A percentile compares a stretch with the other conserved stretches of the same genome.
Conservation (phyloP, 2,888 invertebrate genomes). For the Spodoptera picta region DNA sequence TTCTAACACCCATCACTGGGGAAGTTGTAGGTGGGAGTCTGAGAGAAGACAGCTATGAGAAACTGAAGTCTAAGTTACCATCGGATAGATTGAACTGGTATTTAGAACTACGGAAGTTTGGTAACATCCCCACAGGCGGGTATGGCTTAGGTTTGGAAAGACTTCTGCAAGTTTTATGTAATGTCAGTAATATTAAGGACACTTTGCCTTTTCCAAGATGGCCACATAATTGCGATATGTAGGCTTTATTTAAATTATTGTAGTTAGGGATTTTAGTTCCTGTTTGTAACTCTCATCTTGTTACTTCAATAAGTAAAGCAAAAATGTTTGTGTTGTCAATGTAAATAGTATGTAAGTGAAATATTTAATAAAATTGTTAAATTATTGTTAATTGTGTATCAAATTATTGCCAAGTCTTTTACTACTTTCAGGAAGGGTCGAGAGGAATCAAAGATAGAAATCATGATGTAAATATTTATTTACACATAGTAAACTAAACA, state of each 20-base stretch:
- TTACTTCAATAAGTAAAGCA: no score
- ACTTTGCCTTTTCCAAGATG: conserved; percentile 98
- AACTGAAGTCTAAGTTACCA: conserved; percentile 90
- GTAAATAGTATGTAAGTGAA: no score
- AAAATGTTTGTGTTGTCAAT: no score
- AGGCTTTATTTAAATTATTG: conserved; percentile 35
- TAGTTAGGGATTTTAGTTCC: neutral
- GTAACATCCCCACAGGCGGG: conserved; percentile 96
- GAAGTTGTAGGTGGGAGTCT: conserved; percentile 98
- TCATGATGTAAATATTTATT: conserved; percentile 54
- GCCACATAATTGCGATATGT: conserved; percentile 95
- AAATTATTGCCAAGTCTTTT: neutral
- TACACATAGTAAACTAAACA: conserved; percentile 52
- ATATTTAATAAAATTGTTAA: no score
- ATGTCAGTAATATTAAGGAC: conserved; percentile 97
- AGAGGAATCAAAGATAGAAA: conserved; percentile 25
- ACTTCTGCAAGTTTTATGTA: conserved; percentile 94
- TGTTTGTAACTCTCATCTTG: no score
- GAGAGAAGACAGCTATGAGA: conserved; percentile 93
- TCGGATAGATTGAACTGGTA: conserved; percentile 93
- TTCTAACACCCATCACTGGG: conserved; percentile 96
- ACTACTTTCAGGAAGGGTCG: neutral
- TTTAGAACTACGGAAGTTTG: conserved; percentile 95
- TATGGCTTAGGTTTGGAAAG: conserved; percentile 99
- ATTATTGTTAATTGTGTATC: no score